Evolutionary conservation across 1,140 invertebrate genomes (phyloP), one percentile per base, ranked within the genome.

Genomic region (Metaphire vulgaris): DNA sequence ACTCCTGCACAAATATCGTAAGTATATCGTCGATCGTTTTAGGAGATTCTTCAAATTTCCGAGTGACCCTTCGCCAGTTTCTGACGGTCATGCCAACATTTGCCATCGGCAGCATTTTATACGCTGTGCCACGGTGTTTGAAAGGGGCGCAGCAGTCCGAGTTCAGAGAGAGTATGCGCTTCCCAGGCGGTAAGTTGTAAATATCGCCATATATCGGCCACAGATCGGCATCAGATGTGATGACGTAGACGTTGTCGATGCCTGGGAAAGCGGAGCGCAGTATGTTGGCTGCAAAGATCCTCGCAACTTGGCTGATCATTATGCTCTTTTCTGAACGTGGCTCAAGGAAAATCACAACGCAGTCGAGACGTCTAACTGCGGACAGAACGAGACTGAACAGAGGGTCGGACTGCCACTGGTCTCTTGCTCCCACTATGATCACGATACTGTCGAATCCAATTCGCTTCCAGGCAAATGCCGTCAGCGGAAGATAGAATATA

Each of bases 21-120:
- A 78, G 30, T n/a, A 78, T 75, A 21, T 78, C 77, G 12, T 75
- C 73, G 6, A 70, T 34, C 28, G 33, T 70, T 33, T 31, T 69
- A 2, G 73, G 77, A 12, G 33, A 56, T 16, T 34, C 29, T 1
- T 31, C 34, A n/a, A 41, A 64, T 15, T 31, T 64, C 16, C 68
- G 28, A 14, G 69, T 75, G 41, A 78, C 14, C 34, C 33, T 15
- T 33, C 69, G 34, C 79, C 79, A 80, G 1, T 56, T 79, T 6
- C 32, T 33, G 33, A 78, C 74, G 1, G n/a, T 77, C 72, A 77
- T 74, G 32, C 73, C 76, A 34, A 80, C 75, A 33, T 80, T 77
- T 15, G 68, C 68, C 65, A 80, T 69, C 29, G 79, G 79, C 41
- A 79, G 72, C 78, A 79, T 79, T 21, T 74, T 69, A 33, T 77